Evolutionary conservation across 2,113 vertebrate genomes (phyloP), one percentile per base, ranked within the genome.

Genomic region (Nettapus auritus): DNA sequence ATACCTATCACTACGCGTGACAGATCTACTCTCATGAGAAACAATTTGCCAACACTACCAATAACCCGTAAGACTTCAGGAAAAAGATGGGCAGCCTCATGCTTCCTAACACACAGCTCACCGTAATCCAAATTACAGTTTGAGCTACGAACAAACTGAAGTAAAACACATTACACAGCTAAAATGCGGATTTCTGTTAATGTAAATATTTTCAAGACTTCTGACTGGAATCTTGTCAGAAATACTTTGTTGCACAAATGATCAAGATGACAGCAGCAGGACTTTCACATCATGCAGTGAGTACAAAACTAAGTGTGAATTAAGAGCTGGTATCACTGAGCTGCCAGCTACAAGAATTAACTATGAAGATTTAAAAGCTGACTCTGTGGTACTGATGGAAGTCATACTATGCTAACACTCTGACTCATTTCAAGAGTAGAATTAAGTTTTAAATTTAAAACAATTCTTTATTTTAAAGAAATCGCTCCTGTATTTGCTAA

Each of bases 41-140:
- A 26, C 7, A 20, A 4, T 55, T 59, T 36, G 46, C 42, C 81
- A 89, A 22, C 16, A 23, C 34, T 22, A 75, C 19, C 22, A 36
- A 3, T 33, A 88, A 52, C 16, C n/a, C 31, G 1, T 14, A 14
- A 57, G 8, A 19, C 29, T 86, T 55, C 0, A 1, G 18, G 16
- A 36, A 62, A 26, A 60, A 55, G 21, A 20, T 0, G 6, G 16
- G 26, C 36, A 88, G 36, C 13, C 81, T 88, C 2, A 3, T 28
- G 28, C 33, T 82, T 74, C 29, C 53, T 66, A 34, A n/a, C 11
- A 4, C 8, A 36, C 2, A 46, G 38, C 13, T 73, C 38, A 66
- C 5, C 53, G 62, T 33, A 5, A 66, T 46, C 15, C 46, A 62
- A 86, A 18, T 16, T 46, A 77, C 36, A 82, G 87, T 46, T 62